phyloP scores from a whole-genome alignment of 1,140 invertebrate species.

The Cotesia typhae region DNA sequence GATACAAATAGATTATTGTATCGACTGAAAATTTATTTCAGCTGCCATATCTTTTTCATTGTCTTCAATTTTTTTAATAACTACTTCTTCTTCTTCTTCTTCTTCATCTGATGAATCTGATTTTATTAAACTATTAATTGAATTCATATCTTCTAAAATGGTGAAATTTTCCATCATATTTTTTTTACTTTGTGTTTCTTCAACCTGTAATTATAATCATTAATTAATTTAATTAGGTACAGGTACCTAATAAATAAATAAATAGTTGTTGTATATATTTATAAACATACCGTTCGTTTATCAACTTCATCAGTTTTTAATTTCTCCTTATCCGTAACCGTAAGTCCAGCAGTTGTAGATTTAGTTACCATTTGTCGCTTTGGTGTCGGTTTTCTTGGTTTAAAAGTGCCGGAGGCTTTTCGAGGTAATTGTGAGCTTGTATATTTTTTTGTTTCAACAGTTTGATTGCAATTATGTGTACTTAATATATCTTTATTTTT shows the following conservation, averaged over 20 bases:
- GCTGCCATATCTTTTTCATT: conserved; percentile 40
- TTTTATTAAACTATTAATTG: conserved; percentile 41
- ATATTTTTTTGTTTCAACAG: conserved; percentile 54
- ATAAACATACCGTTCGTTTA: conserved; percentile 48
- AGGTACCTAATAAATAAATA: no score
- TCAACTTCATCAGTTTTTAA: conserved; percentile 54
- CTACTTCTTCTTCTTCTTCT: conserved; percentile 20
- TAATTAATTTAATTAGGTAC: no score
- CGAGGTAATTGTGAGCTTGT: conserved; percentile 57
- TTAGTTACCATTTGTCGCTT: conserved; percentile 58
- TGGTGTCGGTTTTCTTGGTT: conserved; percentile 59
- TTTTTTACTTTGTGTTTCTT: conserved; percentile 41
- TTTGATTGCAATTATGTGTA: conserved; percentile 59
- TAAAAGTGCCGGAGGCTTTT: conserved; percentile 59
- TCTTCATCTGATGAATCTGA: conserved; percentile 42
- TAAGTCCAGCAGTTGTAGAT: conserved; percentile 39
- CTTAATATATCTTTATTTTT: conserved; percentile 60
- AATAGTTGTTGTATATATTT: background rate
- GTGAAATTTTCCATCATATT: conserved; percentile 30
- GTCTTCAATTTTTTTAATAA: background rate
- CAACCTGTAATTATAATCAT: background rate
- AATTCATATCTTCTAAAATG: conserved; percentile 41
- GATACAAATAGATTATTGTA: conserved; percentile 32
- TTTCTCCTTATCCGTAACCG: conserved; percentile 57
- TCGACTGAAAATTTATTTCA: conserved; percentile 42